Conservation (phyloP, 2,797 vertebrate species). For the Typhlichthys eigenmanni region DNA sequence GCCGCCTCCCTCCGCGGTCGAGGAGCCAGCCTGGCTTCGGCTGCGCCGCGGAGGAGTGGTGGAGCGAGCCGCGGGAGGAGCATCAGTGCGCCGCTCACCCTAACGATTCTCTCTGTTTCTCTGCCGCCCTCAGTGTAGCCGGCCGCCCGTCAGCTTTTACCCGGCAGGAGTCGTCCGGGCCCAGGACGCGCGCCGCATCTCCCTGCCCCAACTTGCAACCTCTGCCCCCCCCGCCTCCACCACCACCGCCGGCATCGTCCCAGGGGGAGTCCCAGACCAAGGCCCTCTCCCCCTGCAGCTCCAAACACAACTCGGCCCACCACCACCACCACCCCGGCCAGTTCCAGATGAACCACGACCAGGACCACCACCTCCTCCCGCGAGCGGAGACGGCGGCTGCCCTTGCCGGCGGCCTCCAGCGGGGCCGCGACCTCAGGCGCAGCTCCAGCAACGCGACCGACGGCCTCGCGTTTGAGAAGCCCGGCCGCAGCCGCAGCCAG, state of each 20-base stretch:
- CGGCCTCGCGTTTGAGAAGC: conserved; percentile 81
- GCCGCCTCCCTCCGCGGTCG: conserved; percentile 58
- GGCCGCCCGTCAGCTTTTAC: conserved; percentile 85
- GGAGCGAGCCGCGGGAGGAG: conserved; percentile 64
- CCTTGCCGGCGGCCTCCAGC: conserved; percentile 78
- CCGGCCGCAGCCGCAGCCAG: conserved; percentile 71
- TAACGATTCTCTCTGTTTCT: conserved; percentile 89
- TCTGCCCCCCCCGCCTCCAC: conserved; percentile 82
- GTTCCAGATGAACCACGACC: conserved; percentile 80
- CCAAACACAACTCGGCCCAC: conserved; percentile 79
- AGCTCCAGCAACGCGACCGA: conserved; percentile 82
- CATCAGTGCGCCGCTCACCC: conserved; percentile 70
- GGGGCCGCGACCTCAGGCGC: conserved; percentile 82
- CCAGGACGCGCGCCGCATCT: conserved; percentile 82
- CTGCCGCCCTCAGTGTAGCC: conserved; percentile 90
- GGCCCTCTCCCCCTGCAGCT: conserved; percentile 78
- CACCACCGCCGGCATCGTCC: conserved; percentile 78
- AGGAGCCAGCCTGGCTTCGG: conserved; percentile 61
- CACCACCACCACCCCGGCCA: conserved; percentile 69
- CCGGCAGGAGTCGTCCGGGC: conserved; percentile 74
- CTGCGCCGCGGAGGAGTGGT: conserved; percentile 67
- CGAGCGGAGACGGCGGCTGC: conserved; percentile 74
- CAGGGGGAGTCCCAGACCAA: conserved; percentile 48
- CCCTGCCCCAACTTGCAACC: conserved; percentile 75
- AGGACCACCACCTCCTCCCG: conserved; percentile 74